Conservation (phyloP, 2,888 invertebrate species). For the Drosophila fungiperda region DNA sequence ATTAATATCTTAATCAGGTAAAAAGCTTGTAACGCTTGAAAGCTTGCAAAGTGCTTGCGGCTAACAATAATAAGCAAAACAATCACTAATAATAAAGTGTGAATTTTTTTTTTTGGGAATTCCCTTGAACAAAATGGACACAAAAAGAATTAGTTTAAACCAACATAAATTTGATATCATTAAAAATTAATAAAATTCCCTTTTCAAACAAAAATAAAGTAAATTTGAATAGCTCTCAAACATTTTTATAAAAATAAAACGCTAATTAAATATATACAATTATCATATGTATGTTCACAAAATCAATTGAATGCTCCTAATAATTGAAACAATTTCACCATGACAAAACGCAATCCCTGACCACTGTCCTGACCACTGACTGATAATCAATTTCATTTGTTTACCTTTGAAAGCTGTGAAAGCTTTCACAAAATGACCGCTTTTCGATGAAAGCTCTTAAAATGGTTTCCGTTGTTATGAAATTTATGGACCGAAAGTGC, state of each 20-base stretch:
- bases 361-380: conserved; percentile 3
- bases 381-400: conserved; percentile 20
- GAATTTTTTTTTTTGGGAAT: not conserved
- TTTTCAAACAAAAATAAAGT: not conserved
- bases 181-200: not conserved
- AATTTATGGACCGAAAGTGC: conserved; percentile 19
- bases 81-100: conserved; percentile 4
- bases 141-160: not conserved
- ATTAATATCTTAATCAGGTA: not conserved
- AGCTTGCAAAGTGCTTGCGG: conserved; percentile 6
- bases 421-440: conserved; percentile 20
- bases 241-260: not conserved
- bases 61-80: not conserved
- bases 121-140: not conserved
- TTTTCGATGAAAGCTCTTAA: conserved; percentile 4
- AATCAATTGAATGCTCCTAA: not conserved
- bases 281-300: not conserved
- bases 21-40: not conserved
- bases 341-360: not conserved
- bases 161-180: not conserved
- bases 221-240: not conserved
- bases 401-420: conserved; percentile 8
- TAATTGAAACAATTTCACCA: not conserved
- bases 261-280: not conserved
- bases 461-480: conserved; percentile 30